Percentiles rank a stretch among this genome's conserved stretches.
phyloP scores from a whole-genome alignment of 92 coral and sea anemone genomes.

The Bergia sp. region DNA sequence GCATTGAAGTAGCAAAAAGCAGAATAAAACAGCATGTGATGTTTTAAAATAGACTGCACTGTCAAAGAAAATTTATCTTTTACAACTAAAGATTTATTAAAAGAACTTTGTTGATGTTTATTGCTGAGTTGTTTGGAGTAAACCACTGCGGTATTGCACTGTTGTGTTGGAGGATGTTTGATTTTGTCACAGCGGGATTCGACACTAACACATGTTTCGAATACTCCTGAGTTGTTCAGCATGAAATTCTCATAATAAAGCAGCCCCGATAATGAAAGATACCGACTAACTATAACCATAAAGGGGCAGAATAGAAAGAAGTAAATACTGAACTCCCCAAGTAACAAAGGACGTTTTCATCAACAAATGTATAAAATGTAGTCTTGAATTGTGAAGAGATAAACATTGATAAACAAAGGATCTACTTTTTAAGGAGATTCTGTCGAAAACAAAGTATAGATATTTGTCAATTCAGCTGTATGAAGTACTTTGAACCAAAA shows the following conservation, averaged over 20 bases:
- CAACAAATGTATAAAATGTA: neutral
- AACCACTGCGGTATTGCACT: conserved; percentile 8
- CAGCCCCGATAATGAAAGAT: neutral
- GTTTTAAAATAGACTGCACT: neutral
- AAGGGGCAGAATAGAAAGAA: neutral
- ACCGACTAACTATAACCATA: neutral
- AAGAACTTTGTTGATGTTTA: conserved; percentile 13
- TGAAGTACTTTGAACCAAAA: neutral
- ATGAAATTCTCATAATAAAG: conserved; percentile 14
- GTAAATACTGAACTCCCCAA: neutral
- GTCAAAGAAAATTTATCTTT: neutral
- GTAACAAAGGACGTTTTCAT: neutral
- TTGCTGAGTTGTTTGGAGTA: conserved; percentile 17
- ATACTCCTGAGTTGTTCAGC: conserved; percentile 21
- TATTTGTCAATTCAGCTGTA: neutral
- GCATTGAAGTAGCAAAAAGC: neutral
- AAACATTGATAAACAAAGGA: neutral
- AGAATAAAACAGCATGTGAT: conserved; percentile 11
- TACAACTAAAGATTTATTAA: neutral
- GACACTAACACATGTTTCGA: conserved; percentile 39
- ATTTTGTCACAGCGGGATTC: conserved; percentile 34
- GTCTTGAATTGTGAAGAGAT: neutral
- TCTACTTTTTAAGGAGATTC: neutral
- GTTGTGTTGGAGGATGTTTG: conserved; percentile 14
- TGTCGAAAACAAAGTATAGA: neutral